Evolutionary conservation across 2,888 invertebrate species (phyloP).

Genomic region (Loripinus fragilis): DNA sequence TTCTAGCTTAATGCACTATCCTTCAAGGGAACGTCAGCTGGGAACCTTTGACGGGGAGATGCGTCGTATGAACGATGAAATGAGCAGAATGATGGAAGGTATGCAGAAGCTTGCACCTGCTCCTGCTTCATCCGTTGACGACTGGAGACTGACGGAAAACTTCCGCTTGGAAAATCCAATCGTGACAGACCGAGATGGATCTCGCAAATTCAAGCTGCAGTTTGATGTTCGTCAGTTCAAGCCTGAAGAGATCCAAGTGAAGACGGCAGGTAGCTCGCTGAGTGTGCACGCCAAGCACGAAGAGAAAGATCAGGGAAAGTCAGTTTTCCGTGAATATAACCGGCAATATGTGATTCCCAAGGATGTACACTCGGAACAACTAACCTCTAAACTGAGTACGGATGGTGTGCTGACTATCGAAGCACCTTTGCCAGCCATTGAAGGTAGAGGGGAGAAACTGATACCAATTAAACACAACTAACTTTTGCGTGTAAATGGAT

Average conservation of each 20-base stretch:
- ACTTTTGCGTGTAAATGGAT: too few relatives aligned
- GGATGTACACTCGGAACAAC: conserved; percentile 97
- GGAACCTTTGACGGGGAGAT: conserved; percentile 52
- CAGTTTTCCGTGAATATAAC: conserved; percentile 99
- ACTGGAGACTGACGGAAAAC: conserved; percentile 69
- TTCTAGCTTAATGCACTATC: conserved; percentile 45
- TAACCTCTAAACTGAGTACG: conserved; percentile 97
- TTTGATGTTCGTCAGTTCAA: conserved; percentile 99
- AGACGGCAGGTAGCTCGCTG: conserved; percentile 98
- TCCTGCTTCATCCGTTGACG: conserved; percentile 53
- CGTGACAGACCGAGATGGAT: conserved; percentile 87
- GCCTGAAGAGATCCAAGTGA: conserved; percentile 97
- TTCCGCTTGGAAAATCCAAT: conserved; percentile 76
- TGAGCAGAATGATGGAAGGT: conserved; percentile 55
- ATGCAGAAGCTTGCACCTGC: conserved; percentile 44
- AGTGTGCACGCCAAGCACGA: conserved; percentile 98
- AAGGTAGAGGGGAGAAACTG: conserved; percentile 88
- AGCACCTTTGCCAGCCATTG: conserved; percentile 95
- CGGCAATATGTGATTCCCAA: conserved; percentile 98
- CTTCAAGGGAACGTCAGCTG: conserved; percentile 39
- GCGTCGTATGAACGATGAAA: conserved; percentile 59
- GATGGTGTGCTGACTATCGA: conserved; percentile 98
- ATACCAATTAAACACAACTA: conserved; percentile 88
- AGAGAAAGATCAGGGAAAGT: conserved; percentile 98
- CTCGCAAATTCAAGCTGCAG: conserved; percentile 93